Conservation (phyloP, 2,797 vertebrate genomes). For the Eremophila alpestris region DNA sequence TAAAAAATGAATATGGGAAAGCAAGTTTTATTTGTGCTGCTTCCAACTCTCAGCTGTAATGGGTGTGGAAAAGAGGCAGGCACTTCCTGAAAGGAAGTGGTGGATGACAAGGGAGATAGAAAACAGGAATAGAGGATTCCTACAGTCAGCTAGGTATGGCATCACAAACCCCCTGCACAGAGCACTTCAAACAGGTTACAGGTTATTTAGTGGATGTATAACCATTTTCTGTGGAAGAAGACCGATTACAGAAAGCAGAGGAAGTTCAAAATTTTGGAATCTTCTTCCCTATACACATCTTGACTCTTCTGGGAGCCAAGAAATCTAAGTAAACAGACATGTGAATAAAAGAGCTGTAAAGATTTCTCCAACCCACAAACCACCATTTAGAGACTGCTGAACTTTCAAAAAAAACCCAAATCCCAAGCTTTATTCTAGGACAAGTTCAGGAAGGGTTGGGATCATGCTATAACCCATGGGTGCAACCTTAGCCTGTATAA, state of each 20-base stretch:
- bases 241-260: background rate
- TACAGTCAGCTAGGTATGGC: background rate
- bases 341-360: background rate
- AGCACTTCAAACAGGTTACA: background rate
- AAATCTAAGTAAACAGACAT: background rate
- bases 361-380: background rate
- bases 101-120: background rate
- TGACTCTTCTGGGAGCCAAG: background rate
- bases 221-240: background rate
- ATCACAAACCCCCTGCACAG: background rate
- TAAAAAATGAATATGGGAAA: background rate
- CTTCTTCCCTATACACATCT: background rate
- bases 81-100: slow-evolving; percentile 11
- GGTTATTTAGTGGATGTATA: background rate
- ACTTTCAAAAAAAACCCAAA: background rate
- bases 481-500: background rate
- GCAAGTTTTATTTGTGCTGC: background rate
- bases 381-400: background rate
- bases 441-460: background rate
- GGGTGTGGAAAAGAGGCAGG: slow-evolving; percentile 18
- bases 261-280: background rate
- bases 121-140: background rate
- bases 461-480: background rate
- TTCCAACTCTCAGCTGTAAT: background rate
- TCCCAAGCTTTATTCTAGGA: background rate